Base-by-base conservation (phyloP, 2,888 invertebrate genomes). In the Meiosimyza platycephala region DNA sequence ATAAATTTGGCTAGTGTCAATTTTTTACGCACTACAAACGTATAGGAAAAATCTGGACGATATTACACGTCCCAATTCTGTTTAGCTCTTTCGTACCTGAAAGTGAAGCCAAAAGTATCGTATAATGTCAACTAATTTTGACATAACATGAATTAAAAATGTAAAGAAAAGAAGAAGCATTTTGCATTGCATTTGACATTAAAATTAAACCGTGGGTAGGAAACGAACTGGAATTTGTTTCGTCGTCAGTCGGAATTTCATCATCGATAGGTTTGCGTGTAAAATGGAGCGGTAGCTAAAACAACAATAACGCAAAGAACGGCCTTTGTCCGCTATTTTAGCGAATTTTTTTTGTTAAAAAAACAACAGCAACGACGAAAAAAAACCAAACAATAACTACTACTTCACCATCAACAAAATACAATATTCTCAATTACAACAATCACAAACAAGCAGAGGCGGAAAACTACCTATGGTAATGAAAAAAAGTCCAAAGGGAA, bases 341-440 rank as follows among this genome's bases (percentile, higher is more conserved):
- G 90, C 88, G 88, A 86, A 85, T 90, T 90, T 90, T 90, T 90
- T 86, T 90, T 89, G 89, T 84, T 84, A 77, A 77, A 74, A 79
- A 28, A 81, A 79, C 75, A 80, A 80, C 78, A 78, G 80, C 77
- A 80, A 74, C 64, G 78, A 77, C 80, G 79, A 74, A 73, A 63
- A 54, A 22, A 73, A 72, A 72, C 55, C 73, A 71, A 71, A 64
- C 54, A 54, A 69, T 55, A 67, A 69, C 54, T 62, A 75, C 72
- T 67, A 67, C 72, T 67, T 54, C 72, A 75, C 62, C 71, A 60
- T 70, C 74, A 73, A 74, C 70, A 50, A 55, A 64, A 59, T 22
- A 60, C 28, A 68, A 63, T 57, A 60, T 55, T 67, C 40, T 65
- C 64, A 66, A 65, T 71, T 66, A 64, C 68, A 74, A 51, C 63